These are phyloP conservation scores for Endotricha flammealis DNA, from an alignment of 2,888 invertebrate genomes.

Conservation along the genomic window DNA sequence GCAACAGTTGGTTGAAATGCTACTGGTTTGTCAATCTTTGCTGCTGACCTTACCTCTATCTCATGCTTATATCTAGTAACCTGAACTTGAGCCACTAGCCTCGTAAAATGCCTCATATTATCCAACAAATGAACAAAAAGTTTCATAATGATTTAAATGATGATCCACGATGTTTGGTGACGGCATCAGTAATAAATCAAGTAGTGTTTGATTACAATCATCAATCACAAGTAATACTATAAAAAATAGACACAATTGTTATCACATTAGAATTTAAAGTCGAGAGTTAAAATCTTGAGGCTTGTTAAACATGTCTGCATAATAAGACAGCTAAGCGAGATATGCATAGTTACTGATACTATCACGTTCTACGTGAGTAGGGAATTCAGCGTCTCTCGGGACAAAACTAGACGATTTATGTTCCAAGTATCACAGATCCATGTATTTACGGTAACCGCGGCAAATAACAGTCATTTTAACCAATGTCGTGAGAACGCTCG, in stretches of 20 bases:
- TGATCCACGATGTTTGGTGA: not conserved
- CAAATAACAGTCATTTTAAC: slow-evolving; percentile 66
- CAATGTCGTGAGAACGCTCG: slow-evolving; percentile 71
- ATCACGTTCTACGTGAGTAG: slow-evolving; percentile 6
- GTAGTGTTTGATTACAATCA: too few species aligned
- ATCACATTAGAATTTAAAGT: too few species aligned
- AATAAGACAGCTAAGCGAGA: not conserved
- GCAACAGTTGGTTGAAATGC: too few species aligned
- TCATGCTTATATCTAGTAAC: too few species aligned
- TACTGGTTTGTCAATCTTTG: too few species aligned
- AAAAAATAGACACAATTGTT: too few species aligned
- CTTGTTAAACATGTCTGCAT: not conserved
- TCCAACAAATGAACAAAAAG: not conserved
- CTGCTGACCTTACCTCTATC: too few species aligned
- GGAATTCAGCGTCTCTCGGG: slow-evolving; percentile 13
- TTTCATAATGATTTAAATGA: not conserved
- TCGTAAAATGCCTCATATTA: too few species aligned
- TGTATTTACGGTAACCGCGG: slow-evolving; percentile 17
- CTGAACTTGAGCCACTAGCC: too few species aligned
- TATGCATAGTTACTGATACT: slow-evolving; percentile 2
- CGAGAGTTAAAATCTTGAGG: not conserved
- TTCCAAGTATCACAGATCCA: slow-evolving; percentile 22
- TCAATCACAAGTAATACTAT: too few species aligned
- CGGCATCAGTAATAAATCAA: not conserved
- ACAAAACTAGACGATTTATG: slow-evolving; percentile 3